A percentile compares a stretch with the other conserved stretches of the same genome.
Conservation (phyloP, 2,797 vertebrate genomes). For the Carapus acus region DNA sequence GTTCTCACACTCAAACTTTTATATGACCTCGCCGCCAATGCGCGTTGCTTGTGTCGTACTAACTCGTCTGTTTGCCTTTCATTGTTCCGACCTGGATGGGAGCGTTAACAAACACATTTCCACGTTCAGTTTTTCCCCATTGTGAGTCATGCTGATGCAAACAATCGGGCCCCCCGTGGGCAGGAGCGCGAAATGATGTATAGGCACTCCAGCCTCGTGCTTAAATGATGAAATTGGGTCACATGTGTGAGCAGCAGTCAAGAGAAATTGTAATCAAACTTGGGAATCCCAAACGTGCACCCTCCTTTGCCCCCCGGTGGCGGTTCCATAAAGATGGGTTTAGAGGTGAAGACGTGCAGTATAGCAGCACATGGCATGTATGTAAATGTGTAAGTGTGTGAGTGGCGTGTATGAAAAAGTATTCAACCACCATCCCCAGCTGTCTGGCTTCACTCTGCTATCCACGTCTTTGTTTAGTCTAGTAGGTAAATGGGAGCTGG, state of each 20-base stretch:
- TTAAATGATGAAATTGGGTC: constrained; percentile 53
- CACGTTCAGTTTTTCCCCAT: not conserved
- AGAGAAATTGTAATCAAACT: constrained; percentile 63
- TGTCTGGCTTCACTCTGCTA: not conserved
- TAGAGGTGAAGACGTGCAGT: constrained; percentile 3
- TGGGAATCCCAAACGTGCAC: constrained; percentile 47
- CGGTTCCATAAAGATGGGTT: constrained; percentile 36
- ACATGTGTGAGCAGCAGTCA: constrained; percentile 57
- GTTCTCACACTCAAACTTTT: not conserved
- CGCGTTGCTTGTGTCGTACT: too few relatives aligned
- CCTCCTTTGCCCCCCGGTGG: constrained; percentile 35
- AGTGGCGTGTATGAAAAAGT: constrained; percentile 12
- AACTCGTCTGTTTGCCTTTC: too few relatives aligned
- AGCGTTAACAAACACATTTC: too few relatives aligned
- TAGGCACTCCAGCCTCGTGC: constrained; percentile 26
- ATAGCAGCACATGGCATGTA: not conserved
- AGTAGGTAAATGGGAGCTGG: constrained; percentile 55
- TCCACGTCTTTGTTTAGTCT: constrained; percentile 39
- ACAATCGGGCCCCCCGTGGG: too few relatives aligned
- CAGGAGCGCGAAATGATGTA: not conserved
- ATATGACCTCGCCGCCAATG: too few relatives aligned
- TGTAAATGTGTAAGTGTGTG: too few relatives aligned
- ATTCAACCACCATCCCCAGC: constrained; percentile 19
- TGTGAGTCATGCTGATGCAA: constrained; percentile 3
- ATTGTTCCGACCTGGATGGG: too few relatives aligned